A percentile compares a stretch with the other conserved stretches of the same genome.
phyloP scores from a whole-genome alignment of 35 echinoderm and acorn worm genomes.

The Apostichopus californicus region DNA sequence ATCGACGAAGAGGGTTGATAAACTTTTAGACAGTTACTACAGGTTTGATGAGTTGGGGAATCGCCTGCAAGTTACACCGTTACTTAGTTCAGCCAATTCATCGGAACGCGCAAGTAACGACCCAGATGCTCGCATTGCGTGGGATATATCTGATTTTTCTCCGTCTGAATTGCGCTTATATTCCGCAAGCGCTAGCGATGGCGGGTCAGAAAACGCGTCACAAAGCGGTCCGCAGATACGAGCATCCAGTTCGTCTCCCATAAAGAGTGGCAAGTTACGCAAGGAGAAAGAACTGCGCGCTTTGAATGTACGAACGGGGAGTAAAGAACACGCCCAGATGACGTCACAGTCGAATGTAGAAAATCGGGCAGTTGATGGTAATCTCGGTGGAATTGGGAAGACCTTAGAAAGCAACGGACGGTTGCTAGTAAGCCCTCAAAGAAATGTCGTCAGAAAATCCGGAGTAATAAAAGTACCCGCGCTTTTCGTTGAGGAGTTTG shows the following conservation, averaged over 20 bases:
- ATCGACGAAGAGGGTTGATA: neutral
- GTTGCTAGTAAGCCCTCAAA: constrained; percentile 4
- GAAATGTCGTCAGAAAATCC: constrained; percentile 23
- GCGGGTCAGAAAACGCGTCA: constrained; percentile 10
- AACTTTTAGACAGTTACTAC: constrained; percentile 26
- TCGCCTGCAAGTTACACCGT: constrained; percentile 5
- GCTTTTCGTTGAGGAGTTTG: neutral
- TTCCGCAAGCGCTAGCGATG: neutral
- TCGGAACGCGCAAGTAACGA: neutral
- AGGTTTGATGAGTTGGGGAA: constrained; percentile 24
- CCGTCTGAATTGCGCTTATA: constrained; percentile 11
- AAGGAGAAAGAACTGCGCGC: neutral
- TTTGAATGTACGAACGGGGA: neutral
- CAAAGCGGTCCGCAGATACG: neutral
- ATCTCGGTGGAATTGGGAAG: neutral
- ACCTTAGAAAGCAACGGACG: neutral
- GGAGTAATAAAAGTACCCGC: constrained; percentile 14
- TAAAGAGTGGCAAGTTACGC: neutral
- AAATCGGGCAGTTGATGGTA: no score
- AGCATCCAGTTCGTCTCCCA: neutral
- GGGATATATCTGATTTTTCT: constrained; percentile 30
- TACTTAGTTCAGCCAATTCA: constrained; percentile 26
- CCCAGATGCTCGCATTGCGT: neutral
- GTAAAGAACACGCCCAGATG: neutral
- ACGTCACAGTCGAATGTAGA: constrained; percentile 17